phyloP scores from a whole-genome alignment of 2,113 vertebrate species.

The Hassar affinis region DNA sequence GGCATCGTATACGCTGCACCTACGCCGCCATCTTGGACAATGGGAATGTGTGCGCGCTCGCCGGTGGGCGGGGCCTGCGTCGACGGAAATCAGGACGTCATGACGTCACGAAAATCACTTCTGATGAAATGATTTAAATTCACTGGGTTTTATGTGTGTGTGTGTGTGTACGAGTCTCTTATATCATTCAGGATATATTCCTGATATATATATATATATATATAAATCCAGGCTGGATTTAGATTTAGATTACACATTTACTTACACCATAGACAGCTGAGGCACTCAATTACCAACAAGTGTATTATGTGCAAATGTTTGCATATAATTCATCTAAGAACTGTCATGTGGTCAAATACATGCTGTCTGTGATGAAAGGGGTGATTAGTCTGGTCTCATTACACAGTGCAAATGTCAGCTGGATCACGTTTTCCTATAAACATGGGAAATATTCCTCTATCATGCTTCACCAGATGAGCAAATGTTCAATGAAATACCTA shows the following conservation, averaged over 20 bases:
- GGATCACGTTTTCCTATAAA: neutral
- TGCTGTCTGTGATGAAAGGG: neutral
- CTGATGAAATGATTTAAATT: too few relatives aligned
- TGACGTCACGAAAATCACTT: constrained; percentile 46
- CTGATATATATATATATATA: too few relatives aligned
- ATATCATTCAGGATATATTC: too few relatives aligned
- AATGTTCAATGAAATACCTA: neutral
- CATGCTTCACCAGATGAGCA: neutral
- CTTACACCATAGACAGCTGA: neutral
- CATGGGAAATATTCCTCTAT: neutral
- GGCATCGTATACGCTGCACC: constrained; percentile 70
- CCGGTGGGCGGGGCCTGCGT: constrained; percentile 56
- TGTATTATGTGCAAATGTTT: constrained; percentile 12
- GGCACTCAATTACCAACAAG: neutral
- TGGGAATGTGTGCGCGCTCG: constrained; percentile 76
- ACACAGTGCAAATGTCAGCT: neutral
- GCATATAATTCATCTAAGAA: neutral
- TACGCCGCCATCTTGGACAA: constrained; percentile 96
- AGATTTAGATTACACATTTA: neutral
- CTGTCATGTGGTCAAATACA: neutral
- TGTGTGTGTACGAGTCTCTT: too few relatives aligned
- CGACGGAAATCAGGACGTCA: constrained; percentile 45
- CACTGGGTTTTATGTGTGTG: neutral
- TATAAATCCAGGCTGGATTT: neutral
- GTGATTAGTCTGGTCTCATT: neutral